Evolutionary conservation across 2,113 vertebrate genomes (phyloP), one percentile per base, ranked within the genome.

Genomic region (Pachycephala philippinensis): DNA sequence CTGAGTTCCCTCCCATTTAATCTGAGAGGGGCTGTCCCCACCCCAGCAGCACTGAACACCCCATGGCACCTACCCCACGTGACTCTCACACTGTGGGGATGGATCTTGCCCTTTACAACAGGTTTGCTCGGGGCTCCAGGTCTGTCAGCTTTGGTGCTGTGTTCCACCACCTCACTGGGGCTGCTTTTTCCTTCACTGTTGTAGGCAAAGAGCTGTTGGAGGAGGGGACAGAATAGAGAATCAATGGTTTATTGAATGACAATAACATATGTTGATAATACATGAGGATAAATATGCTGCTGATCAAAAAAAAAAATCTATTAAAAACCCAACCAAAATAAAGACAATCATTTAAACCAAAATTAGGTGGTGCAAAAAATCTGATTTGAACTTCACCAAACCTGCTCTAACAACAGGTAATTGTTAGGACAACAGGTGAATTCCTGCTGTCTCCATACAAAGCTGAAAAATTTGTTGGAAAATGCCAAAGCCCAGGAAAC

Each of bases 131-230:
- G 98, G 11, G 97, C 81, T n/a, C 97, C 97, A n/a, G 98, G 98
- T 72, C 96, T 98, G 86, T 98, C 98, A 37, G 98, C 98, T 30
- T 86, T 89, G 56, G 98, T 98, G 83, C 95, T 97, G 92, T 97
- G 98, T 15, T 98, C 98, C 40, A 98, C 97, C 47, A 98, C 97
- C 70, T 97, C 94, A 64, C 98, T 98, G 37, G 98, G 96, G 24
- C 90, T 97, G 64, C 98, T 98, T 95, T 96, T 98, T 86, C 98
- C 98, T 97, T 98, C 98, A 31, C 87, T 94, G 95, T 98, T 98
- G 78, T 97, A 97, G 56, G 97, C 98, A 94, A 98, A 98, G 49
- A 99, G 94, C 98, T 99, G 93, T 77, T 75, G 74, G 64, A 44
- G 65, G 47, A 85, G 53, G 1, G 23, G 93, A 93, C 0, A 30